Evolutionary conservation across 2,113 vertebrate species (phyloP).

Genomic region (Mola mola): DNA sequence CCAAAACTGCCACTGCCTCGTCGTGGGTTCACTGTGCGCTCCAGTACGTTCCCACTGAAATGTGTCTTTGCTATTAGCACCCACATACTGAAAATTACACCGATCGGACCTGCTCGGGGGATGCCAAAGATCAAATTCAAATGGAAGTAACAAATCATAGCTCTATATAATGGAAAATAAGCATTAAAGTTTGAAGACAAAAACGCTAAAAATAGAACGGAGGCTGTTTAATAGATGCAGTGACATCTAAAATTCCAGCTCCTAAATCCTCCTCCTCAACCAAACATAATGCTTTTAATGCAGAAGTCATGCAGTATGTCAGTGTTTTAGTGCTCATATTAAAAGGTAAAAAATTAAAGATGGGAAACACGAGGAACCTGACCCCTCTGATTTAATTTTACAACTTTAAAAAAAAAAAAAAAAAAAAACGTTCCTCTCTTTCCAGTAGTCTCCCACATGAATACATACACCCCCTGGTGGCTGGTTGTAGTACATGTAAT

Average conservation of each 20-base stretch:
- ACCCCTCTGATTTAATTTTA: neutral
- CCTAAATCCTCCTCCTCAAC: slow-evolving; percentile 21
- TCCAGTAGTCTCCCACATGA: too few relatives aligned
- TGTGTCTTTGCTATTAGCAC: too few relatives aligned
- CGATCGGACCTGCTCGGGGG: neutral
- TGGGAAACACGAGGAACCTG: neutral
- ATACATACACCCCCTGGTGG: too few relatives aligned
- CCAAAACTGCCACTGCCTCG: too few relatives aligned
- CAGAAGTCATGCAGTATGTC: neutral
- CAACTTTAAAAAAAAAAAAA: too few relatives aligned
- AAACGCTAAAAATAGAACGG: slow-evolving; percentile 41
- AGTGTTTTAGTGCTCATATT: neutral
- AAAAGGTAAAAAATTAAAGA: slow-evolving; percentile 8
- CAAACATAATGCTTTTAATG: slow-evolving; percentile 8
- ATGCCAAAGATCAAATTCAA: slow-evolving; percentile 19
- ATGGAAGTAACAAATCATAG: too few relatives aligned
- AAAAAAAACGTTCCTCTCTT: too few relatives aligned
- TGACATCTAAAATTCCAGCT: slow-evolving; percentile 33
- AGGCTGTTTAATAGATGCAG: slow-evolving; percentile 35
- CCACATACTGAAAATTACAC: neutral
- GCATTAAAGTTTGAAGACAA: slow-evolving; percentile 11
- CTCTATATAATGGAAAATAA: slow-evolving; percentile 21
- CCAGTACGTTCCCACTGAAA: too few relatives aligned
- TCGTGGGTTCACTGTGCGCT: too few relatives aligned
- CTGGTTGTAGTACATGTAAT: too few relatives aligned